These are phyloP conservation scores for Dipodomys stephensi DNA, from an alignment of 2,113 vertebrate species.

Conservation along the genomic window DNA sequence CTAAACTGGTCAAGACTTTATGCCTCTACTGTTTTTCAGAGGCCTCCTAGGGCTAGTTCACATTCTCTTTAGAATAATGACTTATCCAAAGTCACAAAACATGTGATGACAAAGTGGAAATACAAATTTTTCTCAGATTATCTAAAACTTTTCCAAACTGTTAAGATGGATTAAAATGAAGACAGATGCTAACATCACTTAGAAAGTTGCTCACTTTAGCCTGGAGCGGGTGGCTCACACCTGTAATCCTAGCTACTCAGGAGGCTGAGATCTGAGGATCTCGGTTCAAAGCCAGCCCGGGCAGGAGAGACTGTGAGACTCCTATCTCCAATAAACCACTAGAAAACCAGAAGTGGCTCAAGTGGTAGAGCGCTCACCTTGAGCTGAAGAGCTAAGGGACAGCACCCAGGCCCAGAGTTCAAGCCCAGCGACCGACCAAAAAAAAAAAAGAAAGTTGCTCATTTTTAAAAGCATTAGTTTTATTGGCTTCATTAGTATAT, in stretches of 20 bases:
- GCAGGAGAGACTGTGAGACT: too few relatives aligned
- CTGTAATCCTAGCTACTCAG: too few relatives aligned
- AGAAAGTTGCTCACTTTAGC: too few relatives aligned
- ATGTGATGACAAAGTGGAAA: background rate
- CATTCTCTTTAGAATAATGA: background rate
- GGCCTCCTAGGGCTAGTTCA: background rate
- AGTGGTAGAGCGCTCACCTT: too few relatives aligned
- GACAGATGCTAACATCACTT: background rate
- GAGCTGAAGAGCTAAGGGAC: too few relatives aligned
- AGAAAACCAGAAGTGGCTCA: too few relatives aligned
- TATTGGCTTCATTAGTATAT: background rate
- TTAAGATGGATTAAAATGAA: background rate
- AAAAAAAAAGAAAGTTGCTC: background rate
- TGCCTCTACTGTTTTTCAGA: background rate
- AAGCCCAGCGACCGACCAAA: too few relatives aligned
- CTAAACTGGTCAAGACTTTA: background rate
- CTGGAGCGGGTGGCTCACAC: too few relatives aligned
- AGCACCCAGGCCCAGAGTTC: too few relatives aligned
- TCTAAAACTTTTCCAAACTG: background rate
- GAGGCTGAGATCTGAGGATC: too few relatives aligned
- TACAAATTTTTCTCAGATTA: background rate
- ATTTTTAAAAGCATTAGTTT: background rate
- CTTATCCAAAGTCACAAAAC: constrained; percentile 8
- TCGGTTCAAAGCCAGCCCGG: too few relatives aligned
- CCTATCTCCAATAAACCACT: too few relatives aligned